Base-by-base conservation (phyloP, 2,797 vertebrate species). In the Cheirogaleus major region DNA sequence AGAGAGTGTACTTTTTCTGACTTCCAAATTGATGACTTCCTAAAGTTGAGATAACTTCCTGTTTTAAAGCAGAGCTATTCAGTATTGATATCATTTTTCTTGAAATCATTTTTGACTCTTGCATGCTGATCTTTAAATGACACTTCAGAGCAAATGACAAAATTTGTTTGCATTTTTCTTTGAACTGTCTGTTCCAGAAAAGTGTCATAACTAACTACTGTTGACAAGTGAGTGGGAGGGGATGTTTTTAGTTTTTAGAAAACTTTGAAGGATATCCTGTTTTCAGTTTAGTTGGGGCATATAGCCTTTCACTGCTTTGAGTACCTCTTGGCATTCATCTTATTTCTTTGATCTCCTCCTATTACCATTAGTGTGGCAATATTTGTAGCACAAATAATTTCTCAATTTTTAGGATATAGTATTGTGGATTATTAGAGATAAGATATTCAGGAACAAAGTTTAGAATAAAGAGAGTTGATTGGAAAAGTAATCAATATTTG, bases 261-360 rank as follows among this genome's bases (percentile, higher is more conserved):
- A 87, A 90, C 52, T 94, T 88, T 93, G 90, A 94, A 91, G 92
- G 85, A 89, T 91, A 94, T 96, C 96, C 82, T 95, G 93, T 91
- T 96, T 97, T 96, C 65, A 93, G 18, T 73, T 94, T 87, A 93
- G 89, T 70, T 93, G 83, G 59, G 70, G 25, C 67, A 92, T 93
- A 55, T 93, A 48, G 14, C 63, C 27, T 87, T 97, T 96, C 80
- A 94, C 72, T 93, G 50, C 30, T 95, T 81, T 90, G 79, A 75
- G 70, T 96, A 94, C 57, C 57, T 89, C 41, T 95, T 97, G 93
- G 75, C 43, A 61, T 78, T 97, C 38, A 55, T 87, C 52, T 96
- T 70, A 82, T 70, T 75, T 92, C 86, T 97, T 95, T 86, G 72
- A 61, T 93, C 65, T 63, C 89, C 13, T 86, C 8, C 30, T 85